phyloP scores from a whole-genome alignment of 2,888 invertebrate genomes.

The Clostera curtula region DNA sequence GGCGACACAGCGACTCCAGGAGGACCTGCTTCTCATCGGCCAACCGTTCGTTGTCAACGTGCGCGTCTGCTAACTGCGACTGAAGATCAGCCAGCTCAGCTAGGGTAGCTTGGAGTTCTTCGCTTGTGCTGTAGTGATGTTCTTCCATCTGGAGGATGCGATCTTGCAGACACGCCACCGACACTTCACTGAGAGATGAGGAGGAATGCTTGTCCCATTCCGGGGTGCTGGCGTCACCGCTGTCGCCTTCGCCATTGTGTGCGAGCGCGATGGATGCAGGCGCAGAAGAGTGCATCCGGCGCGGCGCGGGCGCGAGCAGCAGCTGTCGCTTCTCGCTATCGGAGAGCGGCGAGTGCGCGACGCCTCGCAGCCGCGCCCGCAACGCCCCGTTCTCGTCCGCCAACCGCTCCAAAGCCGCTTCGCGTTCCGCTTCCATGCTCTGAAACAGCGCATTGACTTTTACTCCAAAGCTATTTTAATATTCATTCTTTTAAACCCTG shows the following conservation, averaged over 20 bases:
- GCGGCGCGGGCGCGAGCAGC: slow-evolving; percentile 77
- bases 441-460: slow-evolving; percentile 28
- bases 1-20: slow-evolving; percentile 91
- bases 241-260: slow-evolving; percentile 69
- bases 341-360: slow-evolving; percentile 85
- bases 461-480: no score
- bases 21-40: slow-evolving; percentile 92
- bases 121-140: slow-evolving; percentile 92
- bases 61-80: slow-evolving; percentile 88
- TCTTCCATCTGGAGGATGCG: slow-evolving; percentile 95
- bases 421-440: slow-evolving; percentile 76
- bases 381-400: slow-evolving; percentile 85
- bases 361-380: slow-evolving; percentile 84
- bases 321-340: slow-evolving; percentile 89
- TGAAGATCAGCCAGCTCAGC: slow-evolving; percentile 94
- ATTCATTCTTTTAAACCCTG: no score
- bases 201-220: slow-evolving; percentile 96
- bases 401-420: slow-evolving; percentile 78
- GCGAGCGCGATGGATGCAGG: slow-evolving; percentile 85
- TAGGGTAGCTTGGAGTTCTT: slow-evolving; percentile 94
- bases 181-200: slow-evolving; percentile 90
- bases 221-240: slow-evolving; percentile 83
- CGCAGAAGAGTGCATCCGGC: slow-evolving; percentile 84
- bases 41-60: slow-evolving; percentile 90
- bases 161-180: slow-evolving; percentile 94